A percentile compares a stretch with the other conserved stretches of the same genome.
These are phyloP conservation scores for Sympetrum striolatum DNA, from an alignment of 2,888 invertebrate species.

Conservation along the genomic window DNA sequence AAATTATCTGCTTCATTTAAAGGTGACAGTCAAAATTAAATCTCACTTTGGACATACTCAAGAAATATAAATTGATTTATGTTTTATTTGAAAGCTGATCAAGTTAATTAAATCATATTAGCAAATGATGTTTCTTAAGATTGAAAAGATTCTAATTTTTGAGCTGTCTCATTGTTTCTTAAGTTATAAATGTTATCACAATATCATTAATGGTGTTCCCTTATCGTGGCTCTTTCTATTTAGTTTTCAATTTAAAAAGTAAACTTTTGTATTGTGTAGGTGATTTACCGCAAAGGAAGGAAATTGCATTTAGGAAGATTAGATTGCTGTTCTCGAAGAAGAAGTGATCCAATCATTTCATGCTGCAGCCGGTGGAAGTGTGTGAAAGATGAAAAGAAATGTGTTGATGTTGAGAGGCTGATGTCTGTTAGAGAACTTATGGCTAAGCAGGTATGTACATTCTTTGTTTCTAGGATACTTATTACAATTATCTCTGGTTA, in stretches of 20 bases:
- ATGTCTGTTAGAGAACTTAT: slow-evolving; percentile 5
- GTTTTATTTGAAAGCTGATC: too few relatives aligned
- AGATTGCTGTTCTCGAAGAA: neutral
- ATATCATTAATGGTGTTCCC: neutral
- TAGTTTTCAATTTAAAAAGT: neutral
- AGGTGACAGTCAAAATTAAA: too few relatives aligned
- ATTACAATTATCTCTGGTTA: too few relatives aligned
- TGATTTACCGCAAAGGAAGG: neutral
- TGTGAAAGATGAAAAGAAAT: neutral
- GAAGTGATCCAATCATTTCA: slow-evolving; percentile 5
- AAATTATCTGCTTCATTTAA: too few relatives aligned
- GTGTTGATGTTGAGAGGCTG: neutral
- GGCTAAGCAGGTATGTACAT: neutral
- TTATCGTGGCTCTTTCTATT: neutral
- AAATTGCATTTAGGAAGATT: neutral
- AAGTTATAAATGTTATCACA: neutral
- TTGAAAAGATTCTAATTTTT: too few relatives aligned
- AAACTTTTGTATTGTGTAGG: neutral
- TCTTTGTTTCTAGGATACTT: too few relatives aligned
- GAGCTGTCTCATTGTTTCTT: too few relatives aligned
- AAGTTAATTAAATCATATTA: too few relatives aligned
- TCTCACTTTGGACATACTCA: too few relatives aligned
- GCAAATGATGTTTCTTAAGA: too few relatives aligned
- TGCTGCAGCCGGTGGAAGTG: neutral
- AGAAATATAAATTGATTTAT: too few relatives aligned